Evolutionary conservation across 1,140 invertebrate species (phyloP).

Genomic region (Lepidurus arcticus): DNA sequence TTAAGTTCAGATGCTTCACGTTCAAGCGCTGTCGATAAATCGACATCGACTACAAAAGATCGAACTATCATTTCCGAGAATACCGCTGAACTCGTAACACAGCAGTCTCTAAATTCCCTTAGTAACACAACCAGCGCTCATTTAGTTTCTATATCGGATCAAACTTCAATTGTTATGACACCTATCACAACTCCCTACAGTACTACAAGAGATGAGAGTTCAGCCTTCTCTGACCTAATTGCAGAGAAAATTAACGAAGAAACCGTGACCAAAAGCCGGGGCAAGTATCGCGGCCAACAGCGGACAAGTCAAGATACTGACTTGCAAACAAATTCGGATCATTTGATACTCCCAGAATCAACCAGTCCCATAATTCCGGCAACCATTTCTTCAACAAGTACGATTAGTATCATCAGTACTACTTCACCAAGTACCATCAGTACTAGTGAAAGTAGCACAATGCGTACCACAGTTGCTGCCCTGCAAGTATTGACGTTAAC

Average conservation of each 20-base stretch:
- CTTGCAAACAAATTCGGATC: background rate
- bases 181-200: conserved; percentile 26
- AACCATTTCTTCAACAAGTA: background rate
- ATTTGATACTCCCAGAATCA: background rate
- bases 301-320: background rate
- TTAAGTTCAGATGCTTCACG: no score
- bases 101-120: no score
- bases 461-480: conserved; percentile 26
- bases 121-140: no score
- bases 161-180: no score
- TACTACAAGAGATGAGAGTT: background rate
- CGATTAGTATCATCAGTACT: background rate
- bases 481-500: no score
- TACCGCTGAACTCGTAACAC: no score
- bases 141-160: no score
- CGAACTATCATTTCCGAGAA: no score
- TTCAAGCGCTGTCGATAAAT: no score
- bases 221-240: conserved; percentile 28
- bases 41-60: no score
- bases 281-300: conserved; percentile 33
- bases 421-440: background rate
- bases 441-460: conserved; percentile 23
- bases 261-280: conserved; percentile 12
- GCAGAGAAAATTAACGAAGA: background rate
- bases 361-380: background rate